Percentiles rank a stretch among this genome's conserved stretches.
phyloP scores from a whole-genome alignment of 2,797 vertebrate genomes.

The Microctenopoma stevenorrisi region DNA sequence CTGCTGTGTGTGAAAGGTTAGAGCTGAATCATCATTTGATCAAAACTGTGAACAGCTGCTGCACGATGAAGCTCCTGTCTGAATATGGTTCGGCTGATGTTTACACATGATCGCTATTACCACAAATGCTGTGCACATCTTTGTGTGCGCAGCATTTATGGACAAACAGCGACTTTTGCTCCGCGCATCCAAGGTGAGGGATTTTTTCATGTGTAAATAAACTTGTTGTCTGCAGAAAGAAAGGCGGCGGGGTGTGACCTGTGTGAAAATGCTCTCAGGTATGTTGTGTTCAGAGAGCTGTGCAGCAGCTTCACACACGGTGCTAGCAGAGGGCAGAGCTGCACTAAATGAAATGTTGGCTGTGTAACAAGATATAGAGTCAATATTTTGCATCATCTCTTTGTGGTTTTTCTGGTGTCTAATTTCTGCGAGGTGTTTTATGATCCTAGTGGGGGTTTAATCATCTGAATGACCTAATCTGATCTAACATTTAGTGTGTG shows the following conservation, averaged over 20 bases:
- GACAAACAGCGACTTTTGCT: conserved; percentile 7
- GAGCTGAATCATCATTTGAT: neutral
- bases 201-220: neutral
- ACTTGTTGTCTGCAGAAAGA: neutral
- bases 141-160: neutral
- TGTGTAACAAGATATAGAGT: conserved; percentile 12
- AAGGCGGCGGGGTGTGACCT: conserved; percentile 10
- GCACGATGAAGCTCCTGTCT: neutral
- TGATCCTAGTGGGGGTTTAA: neutral
- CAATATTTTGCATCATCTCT: conserved; percentile 19
- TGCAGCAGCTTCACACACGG: neutral
- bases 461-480: no score
- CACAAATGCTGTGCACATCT: neutral
- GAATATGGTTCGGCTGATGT: neutral
- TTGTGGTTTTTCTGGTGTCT: neutral
- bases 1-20: neutral
- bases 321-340: conserved; percentile 1
- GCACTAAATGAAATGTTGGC: conserved; percentile 17
- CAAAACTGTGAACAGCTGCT: neutral
- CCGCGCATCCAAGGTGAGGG: neutral
- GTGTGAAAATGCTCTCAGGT: conserved; percentile 1
- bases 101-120: neutral
- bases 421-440: neutral
- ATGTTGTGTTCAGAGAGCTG: conserved; percentile 2
- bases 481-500: neutral